Evolutionary conservation across 2,113 vertebrate genomes (phyloP), one percentile per base, ranked within the genome.

Genomic region (Erpornis zantholeuca): DNA sequence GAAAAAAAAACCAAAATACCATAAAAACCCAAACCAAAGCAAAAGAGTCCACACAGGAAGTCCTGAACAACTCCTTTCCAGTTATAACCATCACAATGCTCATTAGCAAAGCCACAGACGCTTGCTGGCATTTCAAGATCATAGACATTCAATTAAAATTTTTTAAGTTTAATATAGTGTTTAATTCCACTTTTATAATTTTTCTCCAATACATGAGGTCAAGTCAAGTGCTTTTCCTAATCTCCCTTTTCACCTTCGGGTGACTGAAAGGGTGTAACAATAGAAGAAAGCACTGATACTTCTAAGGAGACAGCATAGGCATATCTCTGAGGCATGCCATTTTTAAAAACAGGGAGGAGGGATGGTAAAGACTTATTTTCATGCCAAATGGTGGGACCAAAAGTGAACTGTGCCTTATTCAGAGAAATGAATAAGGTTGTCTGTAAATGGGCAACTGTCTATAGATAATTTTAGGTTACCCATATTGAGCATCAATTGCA

Each of bases 271-370:
- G 63, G 57, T 33, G 5, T 13, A 68, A 42, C 40, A 93, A 45
- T 1, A 81, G 42, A 79, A 63, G 66, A 94, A 94, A 94, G 94
- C 93, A 90, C 88, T 38, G 45, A 76, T 49, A 47, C 8, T 75
- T 93, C 66, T 64, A 57, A 93, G 95, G 96, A 97, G 95, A 97
- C 96, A 96, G 96, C 96, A 83, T 1, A 79, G 92, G 86, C 92
- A 81, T 61, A 79, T 8, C 56, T 42, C 31, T 16, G 42, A 90
- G 64, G n/a, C 59, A 77, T 71, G 90, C 82, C 88, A 64, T 22
- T 91, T 71, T 53, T 49, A 66, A 83, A 52, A 92, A 50, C 27
- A 82, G 88, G 88, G 76, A 95, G 96, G 94, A 88, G 94, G 90
- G 81, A 86, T 95, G 90, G 92, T 96, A 95, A 95, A 65, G 78